Base-by-base conservation (phyloP, 2,797 vertebrate genomes). In the Synanceia verrucosa region DNA sequence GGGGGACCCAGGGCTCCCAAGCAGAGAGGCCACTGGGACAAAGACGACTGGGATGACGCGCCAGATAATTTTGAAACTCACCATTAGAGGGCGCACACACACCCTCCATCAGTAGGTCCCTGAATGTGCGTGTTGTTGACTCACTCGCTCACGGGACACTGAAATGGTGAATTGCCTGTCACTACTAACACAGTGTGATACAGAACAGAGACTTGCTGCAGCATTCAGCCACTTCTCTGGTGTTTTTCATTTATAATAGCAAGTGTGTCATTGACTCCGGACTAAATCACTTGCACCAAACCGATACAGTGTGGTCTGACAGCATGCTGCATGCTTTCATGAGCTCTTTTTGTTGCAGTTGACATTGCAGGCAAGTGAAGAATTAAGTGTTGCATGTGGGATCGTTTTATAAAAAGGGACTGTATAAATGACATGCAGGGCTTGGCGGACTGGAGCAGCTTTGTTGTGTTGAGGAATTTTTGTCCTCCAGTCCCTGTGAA, bases 21-120 rank as follows among this genome's bases (percentile, higher is more conserved):
- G 79, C 95, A 96, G 88, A 94, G 96, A 94, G 96, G 95, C 92
- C 95, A 97, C 56, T 97, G 97, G 97, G 96, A 97, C 95, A 97
- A 95, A 86, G 96, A 97, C 83, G 89, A 89, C 81, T 97, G 94
- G 95, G 95, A 96, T 12, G 97, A 98, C 14, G 94, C 92, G 34
- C 94, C 94, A 80, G 96, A 96, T 81, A 86, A 94, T 60, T 95
- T 94, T 93, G 95, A 95, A 9, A 83, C 92, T 78, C 93, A 94
- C 86, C 94, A 94, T 82, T 95, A 93, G 87, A 82, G 85, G 80
- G 87, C 66, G 59, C 50, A 43, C 65, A 70, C 82, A 70, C 60
- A 26, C 41, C 6, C 71, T 83, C 79, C 51, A 34, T 89, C 89
- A 93, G 93, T 91, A 92, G 92, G 91, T 91, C 73, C 61, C 60